Conservation (phyloP, 2,113 vertebrate species). For the Arothron firmamentum region DNA sequence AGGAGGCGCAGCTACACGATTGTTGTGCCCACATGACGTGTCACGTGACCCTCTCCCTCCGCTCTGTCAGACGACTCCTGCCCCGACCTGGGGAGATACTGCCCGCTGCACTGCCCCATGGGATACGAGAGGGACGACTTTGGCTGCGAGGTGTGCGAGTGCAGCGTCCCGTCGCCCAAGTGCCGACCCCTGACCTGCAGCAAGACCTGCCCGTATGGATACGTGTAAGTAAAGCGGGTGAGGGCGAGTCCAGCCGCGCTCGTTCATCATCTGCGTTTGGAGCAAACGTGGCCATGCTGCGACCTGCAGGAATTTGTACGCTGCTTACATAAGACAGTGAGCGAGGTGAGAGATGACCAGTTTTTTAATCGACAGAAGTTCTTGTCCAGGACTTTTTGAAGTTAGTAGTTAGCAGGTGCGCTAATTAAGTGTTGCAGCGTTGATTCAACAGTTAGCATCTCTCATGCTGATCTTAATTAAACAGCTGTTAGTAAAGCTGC, state of each 20-base stretch:
- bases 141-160: conserved; percentile 80
- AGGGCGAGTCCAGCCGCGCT: neutral
- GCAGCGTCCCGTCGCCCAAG: conserved; percentile 57
- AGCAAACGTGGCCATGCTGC: conserved; percentile 11
- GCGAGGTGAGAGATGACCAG: neutral
- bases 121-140: conserved; percentile 73
- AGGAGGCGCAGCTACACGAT: conserved; percentile 19
- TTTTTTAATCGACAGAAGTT: neutral
- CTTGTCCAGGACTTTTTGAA: neutral
- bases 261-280: conserved; percentile 13
- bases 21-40: conserved; percentile 3
- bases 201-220: conserved; percentile 80
- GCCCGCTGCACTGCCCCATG: conserved; percentile 72
- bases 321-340: neutral
- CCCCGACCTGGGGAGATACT: conserved; percentile 70
- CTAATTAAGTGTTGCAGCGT: neutral
- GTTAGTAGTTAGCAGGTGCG: neutral
- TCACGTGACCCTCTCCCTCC: conserved; percentile 35
- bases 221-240: conserved; percentile 69
- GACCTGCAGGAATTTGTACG: neutral
- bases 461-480: neutral
- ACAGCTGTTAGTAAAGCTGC: neutral
- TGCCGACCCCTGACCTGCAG: conserved; percentile 76
- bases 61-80: conserved; percentile 77
- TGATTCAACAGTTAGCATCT: neutral